A percentile compares a stretch with the other conserved stretches of the same genome.
phyloP scores from a whole-genome alignment of 1,140 invertebrate species.

The Zaprionus africanus region DNA sequence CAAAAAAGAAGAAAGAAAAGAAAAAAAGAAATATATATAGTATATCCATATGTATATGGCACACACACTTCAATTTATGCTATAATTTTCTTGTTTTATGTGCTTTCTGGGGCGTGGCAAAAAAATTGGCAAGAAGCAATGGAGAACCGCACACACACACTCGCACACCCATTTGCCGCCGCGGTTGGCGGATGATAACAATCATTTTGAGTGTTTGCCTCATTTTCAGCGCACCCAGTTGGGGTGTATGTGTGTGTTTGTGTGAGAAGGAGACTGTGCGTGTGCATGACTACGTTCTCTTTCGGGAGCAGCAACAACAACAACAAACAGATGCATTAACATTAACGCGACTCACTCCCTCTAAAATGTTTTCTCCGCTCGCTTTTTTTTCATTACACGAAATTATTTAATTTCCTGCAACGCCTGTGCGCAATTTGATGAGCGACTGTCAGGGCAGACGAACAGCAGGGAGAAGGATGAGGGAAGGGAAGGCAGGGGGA shows the following conservation, averaged over 20 bases:
- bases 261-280: slow-evolving; percentile 8
- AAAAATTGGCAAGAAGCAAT: slow-evolving; percentile 44
- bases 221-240: slow-evolving; percentile 55
- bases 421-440: slow-evolving; percentile 72
- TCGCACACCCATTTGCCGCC: slow-evolving; percentile 41
- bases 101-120: slow-evolving; percentile 68
- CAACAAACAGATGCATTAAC: slow-evolving; percentile 67
- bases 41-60: not conserved
- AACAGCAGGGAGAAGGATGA: not conserved
- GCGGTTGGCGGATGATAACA: slow-evolving; percentile 49
- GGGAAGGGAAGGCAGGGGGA: not conserved
- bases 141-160: not conserved
- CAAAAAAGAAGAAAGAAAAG: slow-evolving; percentile 6
- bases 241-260: slow-evolving; percentile 14
- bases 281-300: slow-evolving; percentile 27
- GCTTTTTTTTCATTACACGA: slow-evolving; percentile 67
- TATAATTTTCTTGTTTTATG: slow-evolving; percentile 75
- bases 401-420: slow-evolving; percentile 80
- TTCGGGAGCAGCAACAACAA: not conserved
- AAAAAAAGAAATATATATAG: slow-evolving; percentile 4
- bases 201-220: slow-evolving; percentile 77
- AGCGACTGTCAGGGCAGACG: slow-evolving; percentile 55
- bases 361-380: slow-evolving; percentile 3
- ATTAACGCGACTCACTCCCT: slow-evolving; percentile 53
- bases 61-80: slow-evolving; percentile 63